A percentile compares a stretch with the other conserved stretches of the same genome.
Evolutionary conservation across 2,888 invertebrate species (phyloP).

Genomic region (Drosophila borborema): DNA sequence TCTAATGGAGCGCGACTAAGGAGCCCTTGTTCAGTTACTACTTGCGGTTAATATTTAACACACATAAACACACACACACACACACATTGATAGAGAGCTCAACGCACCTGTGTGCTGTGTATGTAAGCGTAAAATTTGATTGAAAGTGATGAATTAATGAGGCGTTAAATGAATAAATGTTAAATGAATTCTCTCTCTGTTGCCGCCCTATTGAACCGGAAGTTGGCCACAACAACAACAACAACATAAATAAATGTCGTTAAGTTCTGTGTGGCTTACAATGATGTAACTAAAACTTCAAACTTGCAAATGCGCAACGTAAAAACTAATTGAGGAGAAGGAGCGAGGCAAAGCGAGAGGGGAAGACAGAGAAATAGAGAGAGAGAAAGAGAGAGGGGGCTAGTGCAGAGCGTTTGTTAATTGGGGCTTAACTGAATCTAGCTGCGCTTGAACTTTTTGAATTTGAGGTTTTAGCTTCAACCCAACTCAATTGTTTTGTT

Average conservation of each 20-base stretch:
- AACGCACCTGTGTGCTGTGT: conserved; percentile 23
- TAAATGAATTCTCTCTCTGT: conserved; percentile 55
- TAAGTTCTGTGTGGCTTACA: conserved; percentile 1
- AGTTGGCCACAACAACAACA: conserved; percentile 61
- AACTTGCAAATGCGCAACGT: not conserved
- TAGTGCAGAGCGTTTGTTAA: not conserved
- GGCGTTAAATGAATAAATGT: conserved; percentile 80
- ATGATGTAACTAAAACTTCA: not conserved
- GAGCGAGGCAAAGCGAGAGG: not conserved
- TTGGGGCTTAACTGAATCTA: conserved; percentile 1
- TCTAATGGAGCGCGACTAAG: conserved; percentile 37
- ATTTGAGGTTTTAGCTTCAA: not conserved
- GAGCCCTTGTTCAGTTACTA: conserved; percentile 30
- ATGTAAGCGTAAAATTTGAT: conserved; percentile 79
- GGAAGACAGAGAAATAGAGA: fast-evolving
- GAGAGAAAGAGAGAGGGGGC: not conserved
- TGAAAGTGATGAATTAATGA: conserved; percentile 82
- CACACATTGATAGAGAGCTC: conserved; percentile 6
- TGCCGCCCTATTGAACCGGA: conserved; percentile 83
- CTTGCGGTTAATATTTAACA: conserved; percentile 51
- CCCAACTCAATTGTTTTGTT: not conserved
- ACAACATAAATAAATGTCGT: conserved; percentile 55
- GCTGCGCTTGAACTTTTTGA: conserved; percentile 4
- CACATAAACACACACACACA: conserved; percentile 31
- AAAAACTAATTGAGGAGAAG: conserved; percentile 45